Base-by-base conservation (phyloP, 2,888 invertebrate genomes). In the Sphaerophoria taeniata region DNA sequence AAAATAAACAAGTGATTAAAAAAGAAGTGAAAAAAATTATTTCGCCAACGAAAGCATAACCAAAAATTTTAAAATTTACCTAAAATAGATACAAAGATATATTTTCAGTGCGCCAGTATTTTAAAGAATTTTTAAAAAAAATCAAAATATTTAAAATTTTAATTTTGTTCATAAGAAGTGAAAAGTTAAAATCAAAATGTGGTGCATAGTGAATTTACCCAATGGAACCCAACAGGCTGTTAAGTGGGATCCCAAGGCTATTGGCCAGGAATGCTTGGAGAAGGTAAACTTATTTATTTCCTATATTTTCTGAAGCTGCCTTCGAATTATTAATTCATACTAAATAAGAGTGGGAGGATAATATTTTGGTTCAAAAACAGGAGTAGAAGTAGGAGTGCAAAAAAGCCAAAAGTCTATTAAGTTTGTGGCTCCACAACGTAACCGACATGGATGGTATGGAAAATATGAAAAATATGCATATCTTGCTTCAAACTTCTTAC, bases 121-220 rank as follows among this genome's bases (percentile, higher is more conserved):
- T n/a, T n/a, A n/a, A n/a, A n/a, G n/a, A 36, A 7, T 65, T 65
- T 3, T n/a, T n/a, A n/a, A n/a, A 16, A 47, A 47, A 67, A 67
- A 51, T 49, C 36, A 39, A 67, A 67, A 63, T 43, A 16, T 34
- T 24, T 6, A 65, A 65, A 45, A n/a, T 45, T 45, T 45, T n/a
- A 16, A 45, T 45, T 34, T 36, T 24, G 16, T 34, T 49, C 47
- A 43, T 73, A 34, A 73, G 45, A 34, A 63, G 43, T 33, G 16
- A 36, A 55, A 24, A 47, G 36, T 34, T 24, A 43, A 34, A 36
- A 85, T 87, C 88, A 93, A 93, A 91, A 95, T 96, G 95, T 95
- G 96, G 96, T 97, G 97, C 94, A 95, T 97, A 92, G 95, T 97
- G 88, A 96, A 96, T 92, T 95, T 97, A 92, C 95, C 97, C 81